Conservation (phyloP, 2,797 vertebrate species). For the Sarcophilus harrisii region DNA sequence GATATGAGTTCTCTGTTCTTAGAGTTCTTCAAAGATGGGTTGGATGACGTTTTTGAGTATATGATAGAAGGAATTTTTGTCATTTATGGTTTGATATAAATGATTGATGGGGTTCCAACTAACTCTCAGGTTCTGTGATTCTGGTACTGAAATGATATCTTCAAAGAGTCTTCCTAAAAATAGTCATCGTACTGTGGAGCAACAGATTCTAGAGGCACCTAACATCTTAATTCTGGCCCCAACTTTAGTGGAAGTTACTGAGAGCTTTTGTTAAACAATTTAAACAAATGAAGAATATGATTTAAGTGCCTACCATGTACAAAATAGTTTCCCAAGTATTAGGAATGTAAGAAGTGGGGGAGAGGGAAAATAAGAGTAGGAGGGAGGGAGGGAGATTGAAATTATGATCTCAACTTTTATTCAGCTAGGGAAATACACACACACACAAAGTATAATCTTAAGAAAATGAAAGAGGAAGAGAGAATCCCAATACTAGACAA, state of each 20-base stretch:
- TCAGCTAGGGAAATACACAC: background rate
- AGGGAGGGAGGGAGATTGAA: background rate
- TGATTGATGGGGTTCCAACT: background rate
- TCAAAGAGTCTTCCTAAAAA: background rate
- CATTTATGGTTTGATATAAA: background rate
- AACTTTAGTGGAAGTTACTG: background rate
- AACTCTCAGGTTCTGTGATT: background rate
- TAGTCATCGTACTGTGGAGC: background rate
- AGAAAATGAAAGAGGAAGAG: background rate
- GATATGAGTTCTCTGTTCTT: background rate
- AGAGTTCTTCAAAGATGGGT: background rate
- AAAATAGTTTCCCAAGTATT: background rate
- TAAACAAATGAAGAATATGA: background rate
- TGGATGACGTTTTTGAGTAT: background rate
- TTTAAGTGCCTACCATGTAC: background rate
- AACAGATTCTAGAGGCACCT: background rate
- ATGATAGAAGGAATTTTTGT: background rate
- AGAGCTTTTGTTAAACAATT: background rate
- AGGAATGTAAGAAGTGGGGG: background rate
- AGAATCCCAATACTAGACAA: background rate
- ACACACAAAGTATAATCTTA: too few species aligned
- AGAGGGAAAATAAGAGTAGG: background rate
- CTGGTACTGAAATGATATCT: background rate
- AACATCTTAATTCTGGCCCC: background rate
- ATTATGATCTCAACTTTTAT: background rate